Evolutionary conservation across 2,888 invertebrate genomes (phyloP), one percentile per base, ranked within the genome.

Genomic region (Embidobia sp.): DNA sequence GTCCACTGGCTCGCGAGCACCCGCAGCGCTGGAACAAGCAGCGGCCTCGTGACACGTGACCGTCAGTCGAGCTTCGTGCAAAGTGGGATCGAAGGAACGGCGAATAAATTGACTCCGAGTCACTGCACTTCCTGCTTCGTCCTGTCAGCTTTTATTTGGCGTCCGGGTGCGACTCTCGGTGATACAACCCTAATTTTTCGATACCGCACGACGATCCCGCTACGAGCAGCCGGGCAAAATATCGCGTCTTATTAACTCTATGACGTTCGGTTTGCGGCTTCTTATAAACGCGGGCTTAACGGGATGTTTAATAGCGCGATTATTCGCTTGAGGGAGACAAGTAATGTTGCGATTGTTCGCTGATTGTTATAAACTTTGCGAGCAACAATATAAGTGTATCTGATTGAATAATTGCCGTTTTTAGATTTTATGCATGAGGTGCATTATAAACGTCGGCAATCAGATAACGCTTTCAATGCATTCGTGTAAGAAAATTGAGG

Each of bases 101-200:
- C 53, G 67, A 67, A 74, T 76, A 76, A 76, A 76, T 76, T 69
- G 69, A 55, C 75, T 57, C 22, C 57, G 61, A 63, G 40, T 48
- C 67, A 11, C 42, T 51, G 63, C 26, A 48, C 70, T 76, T 76
- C 70, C 76, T 69, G 57, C 64, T 70, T 53, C 63, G 61, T 61
- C 57, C 35, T 55, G 70, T 76, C 76, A 76, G 69, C 70, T 76
- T 76, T 73, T 69, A 76, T 73, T 73, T 75, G 61, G 72, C 67
- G 66, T 57, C 29, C 55, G 31, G 29, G 46, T 57, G 42, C 26
- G 35, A 64, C 33, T 57, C 29, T 10, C 19, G 40, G 26, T 59
- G 51, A 61, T 61, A 61, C 42, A 59, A 51, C 51, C 51, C 51
- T 48, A 51, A 70, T 59, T 59, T 59, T 67, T 48, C 26, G 44